These are phyloP conservation scores for Palythoa grandis DNA, from an alignment of 92 coral and sea anemone species.

Conservation along the genomic window DNA sequence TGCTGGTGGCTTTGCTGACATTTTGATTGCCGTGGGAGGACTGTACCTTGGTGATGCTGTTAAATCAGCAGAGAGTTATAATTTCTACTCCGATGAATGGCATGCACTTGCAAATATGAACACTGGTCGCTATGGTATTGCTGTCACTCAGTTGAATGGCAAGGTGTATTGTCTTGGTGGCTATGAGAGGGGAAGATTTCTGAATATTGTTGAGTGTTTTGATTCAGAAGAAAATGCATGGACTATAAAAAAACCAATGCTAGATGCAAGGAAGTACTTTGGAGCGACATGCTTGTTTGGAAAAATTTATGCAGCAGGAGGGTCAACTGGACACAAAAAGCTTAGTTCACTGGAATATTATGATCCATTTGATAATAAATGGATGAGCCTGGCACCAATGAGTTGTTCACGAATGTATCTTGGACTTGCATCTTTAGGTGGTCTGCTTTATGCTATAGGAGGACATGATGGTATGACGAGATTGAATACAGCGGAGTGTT, in stretches of 20 bases:
- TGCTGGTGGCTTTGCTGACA: constrained; percentile 90
- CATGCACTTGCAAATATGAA: constrained; percentile 67
- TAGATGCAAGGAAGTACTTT: constrained; percentile 86
- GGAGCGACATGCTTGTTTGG: constrained; percentile 89
- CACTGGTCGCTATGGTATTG: constrained; percentile 84
- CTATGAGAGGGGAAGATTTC: constrained; percentile 71
- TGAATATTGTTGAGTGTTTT: constrained; percentile 76
- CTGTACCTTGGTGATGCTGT: constrained; percentile 83
- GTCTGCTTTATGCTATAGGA: constrained; percentile 89
- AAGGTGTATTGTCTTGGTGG: constrained; percentile 94
- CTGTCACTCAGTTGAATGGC: constrained; percentile 84
- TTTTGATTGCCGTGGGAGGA: constrained; percentile 86
- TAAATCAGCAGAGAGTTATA: constrained; percentile 81
- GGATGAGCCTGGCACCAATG: constrained; percentile 81
- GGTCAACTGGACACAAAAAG: constrained; percentile 80
- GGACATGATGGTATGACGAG: constrained; percentile 91
- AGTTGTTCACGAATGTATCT: constrained; percentile 84
- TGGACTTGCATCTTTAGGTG: constrained; percentile 84
- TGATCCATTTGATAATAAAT: constrained; percentile 75
- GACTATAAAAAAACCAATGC: constrained; percentile 72
- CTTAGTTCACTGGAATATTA: constrained; percentile 85
- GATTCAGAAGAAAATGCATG: constrained; percentile 79
- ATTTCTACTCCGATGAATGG: constrained; percentile 94
- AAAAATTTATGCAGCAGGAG: constrained; percentile 89
- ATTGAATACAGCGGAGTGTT: constrained; percentile 88